phyloP scores from a whole-genome alignment of 2,113 vertebrate species.

The Aegotheles bennettii region DNA sequence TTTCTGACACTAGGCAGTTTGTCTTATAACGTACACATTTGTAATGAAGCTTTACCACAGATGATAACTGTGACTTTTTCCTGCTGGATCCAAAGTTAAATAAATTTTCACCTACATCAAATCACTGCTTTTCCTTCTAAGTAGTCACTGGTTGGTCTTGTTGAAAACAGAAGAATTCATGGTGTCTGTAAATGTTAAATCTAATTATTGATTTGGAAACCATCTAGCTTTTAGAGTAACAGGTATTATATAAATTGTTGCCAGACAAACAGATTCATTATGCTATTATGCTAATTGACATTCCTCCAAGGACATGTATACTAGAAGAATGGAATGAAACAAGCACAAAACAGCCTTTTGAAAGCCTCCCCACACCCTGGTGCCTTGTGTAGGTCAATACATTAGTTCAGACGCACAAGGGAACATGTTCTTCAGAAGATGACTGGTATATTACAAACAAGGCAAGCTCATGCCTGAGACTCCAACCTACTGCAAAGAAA shows the following conservation, averaged over 20 bases:
- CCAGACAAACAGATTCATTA: background rate
- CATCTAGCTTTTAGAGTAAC: background rate
- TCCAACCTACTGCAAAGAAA: conserved; percentile 17
- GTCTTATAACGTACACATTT: background rate
- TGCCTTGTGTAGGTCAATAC: background rate
- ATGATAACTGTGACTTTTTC: background rate
- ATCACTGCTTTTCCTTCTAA: background rate
- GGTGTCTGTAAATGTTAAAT: background rate
- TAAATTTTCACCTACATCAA: background rate
- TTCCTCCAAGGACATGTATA: background rate
- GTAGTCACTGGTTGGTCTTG: background rate
- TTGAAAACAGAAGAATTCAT: background rate
- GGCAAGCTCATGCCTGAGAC: background rate
- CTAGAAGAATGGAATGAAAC: background rate
- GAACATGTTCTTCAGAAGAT: background rate
- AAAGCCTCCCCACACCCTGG: background rate
- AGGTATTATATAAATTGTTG: background rate
- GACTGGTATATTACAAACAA: background rate
- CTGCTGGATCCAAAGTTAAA: background rate
- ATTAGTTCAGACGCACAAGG: background rate
- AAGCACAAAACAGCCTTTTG: background rate
- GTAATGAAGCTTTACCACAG: background rate
- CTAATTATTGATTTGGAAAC: background rate
- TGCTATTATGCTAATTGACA: background rate
- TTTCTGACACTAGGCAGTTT: background rate